phyloP scores from a whole-genome alignment of 1,140 invertebrate species.

The Chironomus tepperi region DNA sequence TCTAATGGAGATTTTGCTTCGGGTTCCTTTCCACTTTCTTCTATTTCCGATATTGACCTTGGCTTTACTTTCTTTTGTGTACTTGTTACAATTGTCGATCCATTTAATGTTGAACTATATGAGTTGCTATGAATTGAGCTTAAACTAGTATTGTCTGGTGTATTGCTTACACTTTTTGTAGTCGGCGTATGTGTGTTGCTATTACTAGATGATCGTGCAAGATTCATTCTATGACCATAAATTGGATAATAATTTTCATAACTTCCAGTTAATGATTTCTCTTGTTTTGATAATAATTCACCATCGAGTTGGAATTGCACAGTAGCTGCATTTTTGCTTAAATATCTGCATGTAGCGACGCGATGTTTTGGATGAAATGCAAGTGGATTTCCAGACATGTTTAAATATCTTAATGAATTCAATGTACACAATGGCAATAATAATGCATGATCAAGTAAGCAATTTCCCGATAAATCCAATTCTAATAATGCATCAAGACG shows the following conservation, averaged over 20 bases:
- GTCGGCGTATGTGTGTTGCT: conserved; percentile 24
- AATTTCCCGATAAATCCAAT: conserved; percentile 54
- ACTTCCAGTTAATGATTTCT: conserved; percentile 42
- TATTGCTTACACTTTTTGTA: conserved; percentile 24
- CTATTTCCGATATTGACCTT: conserved; percentile 34
- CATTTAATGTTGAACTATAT: conserved; percentile 24
- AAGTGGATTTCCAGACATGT: conserved; percentile 52
- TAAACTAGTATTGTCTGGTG: conserved; percentile 33
- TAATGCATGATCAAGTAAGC: conserved; percentile 48
- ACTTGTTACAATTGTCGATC: conserved; percentile 24
- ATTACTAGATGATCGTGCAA: neutral
- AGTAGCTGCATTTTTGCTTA: conserved; percentile 46
- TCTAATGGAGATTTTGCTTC: conserved; percentile 20
- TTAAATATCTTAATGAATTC: conserved; percentile 45
- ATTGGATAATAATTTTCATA: conserved; percentile 31
- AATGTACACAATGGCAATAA: conserved; percentile 48
- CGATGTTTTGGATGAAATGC: conserved; percentile 51
- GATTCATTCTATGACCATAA: conserved; percentile 24
- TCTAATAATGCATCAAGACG: conserved; percentile 46
- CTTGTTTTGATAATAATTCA: conserved; percentile 43
- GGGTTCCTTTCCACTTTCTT: conserved; percentile 29
- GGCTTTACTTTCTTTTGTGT: conserved; percentile 30
- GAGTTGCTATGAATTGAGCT: conserved; percentile 32
- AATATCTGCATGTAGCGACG: conserved; percentile 44
- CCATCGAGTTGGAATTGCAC: conserved; percentile 52